These are phyloP conservation scores for Furcula furcula DNA, from an alignment of 2,888 invertebrate genomes.

Conservation along the genomic window DNA sequence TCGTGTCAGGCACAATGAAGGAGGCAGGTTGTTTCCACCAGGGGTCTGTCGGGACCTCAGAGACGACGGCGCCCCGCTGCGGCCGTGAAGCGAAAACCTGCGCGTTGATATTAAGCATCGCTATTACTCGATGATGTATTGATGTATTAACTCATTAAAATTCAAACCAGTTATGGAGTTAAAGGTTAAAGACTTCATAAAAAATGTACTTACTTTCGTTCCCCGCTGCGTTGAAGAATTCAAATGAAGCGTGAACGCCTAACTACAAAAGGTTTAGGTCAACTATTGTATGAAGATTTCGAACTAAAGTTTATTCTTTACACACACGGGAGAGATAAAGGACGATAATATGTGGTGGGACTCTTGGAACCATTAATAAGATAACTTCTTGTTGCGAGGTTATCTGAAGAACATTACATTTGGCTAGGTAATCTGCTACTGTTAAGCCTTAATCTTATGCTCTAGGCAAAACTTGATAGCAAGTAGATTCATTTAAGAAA, in stretches of 20 bases:
- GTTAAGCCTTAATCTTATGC: slow-evolving; percentile 18
- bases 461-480: slow-evolving; percentile 14
- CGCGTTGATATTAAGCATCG: slow-evolving; percentile 57
- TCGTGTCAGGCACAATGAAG: slow-evolving; percentile 49
- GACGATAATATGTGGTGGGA: slow-evolving; percentile 20
- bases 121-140: slow-evolving; percentile 68
- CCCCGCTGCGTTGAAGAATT: slow-evolving; percentile 62
- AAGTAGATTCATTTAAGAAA: not conserved
- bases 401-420: slow-evolving; percentile 27
- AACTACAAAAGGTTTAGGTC: slow-evolving; percentile 44
- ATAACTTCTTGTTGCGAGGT: slow-evolving; percentile 15
- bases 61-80: slow-evolving; percentile 57
- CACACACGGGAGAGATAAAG: slow-evolving; percentile 17
- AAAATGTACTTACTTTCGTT: slow-evolving; percentile 57
- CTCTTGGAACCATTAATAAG: slow-evolving; percentile 17
- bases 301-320: slow-evolving; percentile 27
- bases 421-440: slow-evolving; percentile 14
- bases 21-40: slow-evolving; percentile 54
- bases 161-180: slow-evolving; percentile 65
- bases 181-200: slow-evolving; percentile 74
- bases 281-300: slow-evolving; percentile 40
- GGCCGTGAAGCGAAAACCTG: slow-evolving; percentile 61
- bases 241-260: slow-evolving; percentile 52
- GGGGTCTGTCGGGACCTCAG: slow-evolving; percentile 58
- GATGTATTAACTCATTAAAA: slow-evolving; percentile 76